Evolutionary conservation across 2,797 vertebrate species (phyloP).

Genomic region (Bufotes viridis): DNA sequence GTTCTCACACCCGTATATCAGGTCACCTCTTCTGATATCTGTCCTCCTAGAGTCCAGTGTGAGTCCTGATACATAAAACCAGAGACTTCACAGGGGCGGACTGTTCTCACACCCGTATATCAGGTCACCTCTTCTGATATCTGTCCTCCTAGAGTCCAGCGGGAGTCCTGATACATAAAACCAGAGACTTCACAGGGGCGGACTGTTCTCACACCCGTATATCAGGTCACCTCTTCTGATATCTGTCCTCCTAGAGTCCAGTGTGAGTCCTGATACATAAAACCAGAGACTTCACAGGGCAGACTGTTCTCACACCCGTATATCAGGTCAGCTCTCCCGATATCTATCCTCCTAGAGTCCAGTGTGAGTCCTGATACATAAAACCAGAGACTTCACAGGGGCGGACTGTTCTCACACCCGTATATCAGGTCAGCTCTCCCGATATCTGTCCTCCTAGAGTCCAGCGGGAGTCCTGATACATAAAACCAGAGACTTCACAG

Average conservation of each 20-base stretch:
- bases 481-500: too few relatives aligned
- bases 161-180: neutral
- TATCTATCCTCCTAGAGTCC: neutral
- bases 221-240: neutral
- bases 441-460: neutral
- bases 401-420: neutral
- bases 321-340: neutral
- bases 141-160: neutral
- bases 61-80: too few relatives aligned
- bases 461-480: too few relatives aligned
- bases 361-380: neutral
- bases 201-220: neutral
- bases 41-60: neutral
- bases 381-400: too few relatives aligned
- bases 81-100: too few relatives aligned
- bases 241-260: neutral
- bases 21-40: neutral
- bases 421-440: neutral
- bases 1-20: neutral
- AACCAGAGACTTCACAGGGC: too few relatives aligned
- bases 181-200: too few relatives aligned
- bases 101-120: too few relatives aligned
- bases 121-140: neutral
- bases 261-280: too few relatives aligned
- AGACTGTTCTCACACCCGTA: too few relatives aligned